These are phyloP conservation scores for Hypselothyrea guttata DNA, from an alignment of 2,888 invertebrate genomes.

Conservation along the genomic window DNA sequence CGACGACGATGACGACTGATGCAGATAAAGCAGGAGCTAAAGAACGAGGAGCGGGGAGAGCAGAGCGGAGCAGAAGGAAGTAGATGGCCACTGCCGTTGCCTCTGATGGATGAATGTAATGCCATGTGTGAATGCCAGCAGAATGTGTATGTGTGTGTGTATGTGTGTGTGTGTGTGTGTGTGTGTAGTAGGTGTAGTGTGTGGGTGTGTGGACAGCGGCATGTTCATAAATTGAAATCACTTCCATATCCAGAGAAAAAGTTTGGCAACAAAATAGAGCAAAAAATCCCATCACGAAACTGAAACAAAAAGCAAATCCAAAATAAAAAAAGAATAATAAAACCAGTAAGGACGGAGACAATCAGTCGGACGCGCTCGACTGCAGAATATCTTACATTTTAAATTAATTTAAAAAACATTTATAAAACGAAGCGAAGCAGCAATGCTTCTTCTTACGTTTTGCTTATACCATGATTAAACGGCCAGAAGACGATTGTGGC, in stretches of 20 bases:
- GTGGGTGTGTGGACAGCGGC: conserved; percentile 71
- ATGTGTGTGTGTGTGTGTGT: conserved; percentile 23
- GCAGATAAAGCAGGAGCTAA: conserved; percentile 7
- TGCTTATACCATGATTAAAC: no score
- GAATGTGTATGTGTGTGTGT: background rate
- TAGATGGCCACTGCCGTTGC: conserved; percentile 41
- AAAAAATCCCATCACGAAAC: conserved; percentile 45
- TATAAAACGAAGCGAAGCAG: no score
- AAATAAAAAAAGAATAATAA: conserved; percentile 15
- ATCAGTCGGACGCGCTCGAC: conserved; percentile 1
- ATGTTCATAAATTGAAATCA: conserved; percentile 82
- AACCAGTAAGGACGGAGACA: conserved; percentile 16
- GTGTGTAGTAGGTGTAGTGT: conserved; percentile 15
- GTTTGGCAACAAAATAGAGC: conserved; percentile 70
- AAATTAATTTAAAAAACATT: no score
- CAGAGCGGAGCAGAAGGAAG: conserved; percentile 6
- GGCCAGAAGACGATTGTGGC: no score
- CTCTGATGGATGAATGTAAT: conserved; percentile 62
- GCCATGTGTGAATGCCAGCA: conserved; percentile 40
- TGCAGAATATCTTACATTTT: no score
- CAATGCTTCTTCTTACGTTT: no score
- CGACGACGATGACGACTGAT: conserved; percentile 26
- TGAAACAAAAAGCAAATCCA: conserved; percentile 25
- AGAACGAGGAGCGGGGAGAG: conserved; percentile 4
- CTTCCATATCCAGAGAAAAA: conserved; percentile 78